A percentile compares a stretch with the other conserved stretches of the same genome.
Conservation (phyloP, 2,888 invertebrate species). For the Ellobium chinense region DNA sequence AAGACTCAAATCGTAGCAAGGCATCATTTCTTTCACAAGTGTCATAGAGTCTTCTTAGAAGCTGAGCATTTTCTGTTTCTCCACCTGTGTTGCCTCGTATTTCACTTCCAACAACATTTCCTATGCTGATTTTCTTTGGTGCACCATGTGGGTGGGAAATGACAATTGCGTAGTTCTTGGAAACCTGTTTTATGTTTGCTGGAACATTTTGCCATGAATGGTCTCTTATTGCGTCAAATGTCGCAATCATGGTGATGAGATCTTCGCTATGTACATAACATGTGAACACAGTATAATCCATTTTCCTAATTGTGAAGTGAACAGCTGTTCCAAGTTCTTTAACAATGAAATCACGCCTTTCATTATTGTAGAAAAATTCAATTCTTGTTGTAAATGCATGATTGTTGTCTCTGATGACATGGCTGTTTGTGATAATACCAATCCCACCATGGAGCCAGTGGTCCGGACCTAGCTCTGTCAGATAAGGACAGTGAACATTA, state of each 20-base stretch:
- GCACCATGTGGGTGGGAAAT: conserved; percentile 43
- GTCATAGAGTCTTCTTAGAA: conserved; percentile 11
- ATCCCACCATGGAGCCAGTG: conserved; percentile 30
- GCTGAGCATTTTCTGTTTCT: not conserved
- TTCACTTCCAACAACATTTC: conserved; percentile 6
- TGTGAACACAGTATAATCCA: conserved; percentile 38
- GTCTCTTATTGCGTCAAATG: conserved; percentile 2
- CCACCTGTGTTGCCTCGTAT: not conserved
- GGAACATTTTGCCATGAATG: conserved; percentile 23
- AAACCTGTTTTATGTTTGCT: not conserved
- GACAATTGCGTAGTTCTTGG: conserved; percentile 24
- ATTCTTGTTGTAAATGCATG: conserved; percentile 23
- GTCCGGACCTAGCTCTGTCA: not conserved
- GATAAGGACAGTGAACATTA: conserved; percentile 1
- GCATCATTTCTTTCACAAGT: not conserved
- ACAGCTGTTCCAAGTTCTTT: not conserved
- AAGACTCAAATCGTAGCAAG: conserved; percentile 3
- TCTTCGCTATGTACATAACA: conserved; percentile 28
- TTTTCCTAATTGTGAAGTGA: conserved; percentile 6
- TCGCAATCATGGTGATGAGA: not conserved
- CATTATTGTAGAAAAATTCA: conserved; percentile 40
- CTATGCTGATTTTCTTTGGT: conserved; percentile 32
- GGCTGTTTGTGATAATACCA: conserved; percentile 42
- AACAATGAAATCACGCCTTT: not conserved
- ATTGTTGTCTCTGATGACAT: conserved; percentile 14